Conservation (phyloP, 2,113 vertebrate species). For the Malurus melanocephalus region DNA sequence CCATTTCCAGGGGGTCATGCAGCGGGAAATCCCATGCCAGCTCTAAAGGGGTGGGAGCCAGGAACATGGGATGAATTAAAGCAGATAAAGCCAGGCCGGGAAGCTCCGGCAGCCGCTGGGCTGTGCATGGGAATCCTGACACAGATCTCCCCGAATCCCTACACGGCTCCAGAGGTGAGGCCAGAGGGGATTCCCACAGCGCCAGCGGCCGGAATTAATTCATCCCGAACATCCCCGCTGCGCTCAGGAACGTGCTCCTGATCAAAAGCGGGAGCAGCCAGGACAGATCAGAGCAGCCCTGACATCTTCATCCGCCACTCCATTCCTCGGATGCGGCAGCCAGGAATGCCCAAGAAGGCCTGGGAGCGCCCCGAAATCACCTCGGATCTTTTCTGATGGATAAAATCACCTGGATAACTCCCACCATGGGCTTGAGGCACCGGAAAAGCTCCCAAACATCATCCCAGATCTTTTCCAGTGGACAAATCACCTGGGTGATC, state of each 20-base stretch:
- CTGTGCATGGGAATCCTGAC: background rate
- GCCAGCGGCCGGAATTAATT: constrained; percentile 5
- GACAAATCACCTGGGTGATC: background rate
- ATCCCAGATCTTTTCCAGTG: background rate
- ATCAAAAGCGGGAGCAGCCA: background rate
- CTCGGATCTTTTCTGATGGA: too few species aligned
- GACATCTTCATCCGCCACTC: background rate
- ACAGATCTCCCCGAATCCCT: background rate
- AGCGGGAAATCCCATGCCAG: too few species aligned
- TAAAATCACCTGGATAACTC: background rate
- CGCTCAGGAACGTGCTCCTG: background rate
- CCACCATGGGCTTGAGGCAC: background rate
- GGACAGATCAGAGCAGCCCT: background rate
- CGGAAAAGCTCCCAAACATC: background rate
- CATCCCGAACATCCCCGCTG: constrained; percentile 12
- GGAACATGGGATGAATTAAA: too few species aligned
- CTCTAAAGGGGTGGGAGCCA: too few species aligned
- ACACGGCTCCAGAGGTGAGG: background rate
- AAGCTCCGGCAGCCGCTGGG: too few species aligned
- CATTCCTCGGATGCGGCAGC: background rate
- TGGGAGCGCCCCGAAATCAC: too few species aligned
- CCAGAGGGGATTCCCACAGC: background rate
- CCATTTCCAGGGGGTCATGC: background rate
- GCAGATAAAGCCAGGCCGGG: too few species aligned
- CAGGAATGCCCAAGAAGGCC: too few species aligned